phyloP scores from a whole-genome alignment of 1,140 invertebrate genomes.

The Pararge aegeria region DNA sequence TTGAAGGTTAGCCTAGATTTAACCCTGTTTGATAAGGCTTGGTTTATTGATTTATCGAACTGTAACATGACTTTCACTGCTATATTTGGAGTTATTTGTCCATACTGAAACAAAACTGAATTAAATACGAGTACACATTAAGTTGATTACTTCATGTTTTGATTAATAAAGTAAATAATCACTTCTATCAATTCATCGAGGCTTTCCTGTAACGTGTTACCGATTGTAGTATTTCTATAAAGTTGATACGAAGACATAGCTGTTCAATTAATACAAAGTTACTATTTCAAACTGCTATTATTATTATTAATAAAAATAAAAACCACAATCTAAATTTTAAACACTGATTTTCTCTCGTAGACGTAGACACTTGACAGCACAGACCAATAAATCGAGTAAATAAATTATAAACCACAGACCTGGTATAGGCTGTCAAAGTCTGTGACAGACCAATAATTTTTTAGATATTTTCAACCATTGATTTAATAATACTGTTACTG shows the following conservation, averaged over 20 bases:
- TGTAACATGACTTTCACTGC: conserved; percentile 96
- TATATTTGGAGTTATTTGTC: conserved; percentile 95
- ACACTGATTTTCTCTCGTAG: no score
- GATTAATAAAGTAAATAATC: conserved; percentile 19
- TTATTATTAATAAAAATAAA: neutral
- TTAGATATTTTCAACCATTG: no score
- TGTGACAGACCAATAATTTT: no score
- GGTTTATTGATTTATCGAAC: conserved; percentile 98
- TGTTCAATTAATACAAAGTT: neutral
- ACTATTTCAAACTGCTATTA: neutral
- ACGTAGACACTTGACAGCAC: no score
- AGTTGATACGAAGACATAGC: conserved; percentile 89
- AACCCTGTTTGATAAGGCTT: conserved; percentile 93
- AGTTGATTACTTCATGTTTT: neutral
- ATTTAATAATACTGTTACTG: no score
- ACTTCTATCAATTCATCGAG: conserved; percentile 74
- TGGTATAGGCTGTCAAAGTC: no score
- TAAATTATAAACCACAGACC: no score
- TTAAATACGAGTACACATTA: neutral
- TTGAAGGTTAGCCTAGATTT: conserved; percentile 97
- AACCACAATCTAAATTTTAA: neutral
- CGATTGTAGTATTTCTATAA: conserved; percentile 98
- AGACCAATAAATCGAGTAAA: no score
- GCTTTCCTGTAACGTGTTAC: conserved; percentile 97
- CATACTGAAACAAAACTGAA: conserved; percentile 88